A percentile compares a stretch with the other conserved stretches of the same genome.
phyloP scores from a whole-genome alignment of 2,113 vertebrate genomes.

The Arenaria interpres region DNA sequence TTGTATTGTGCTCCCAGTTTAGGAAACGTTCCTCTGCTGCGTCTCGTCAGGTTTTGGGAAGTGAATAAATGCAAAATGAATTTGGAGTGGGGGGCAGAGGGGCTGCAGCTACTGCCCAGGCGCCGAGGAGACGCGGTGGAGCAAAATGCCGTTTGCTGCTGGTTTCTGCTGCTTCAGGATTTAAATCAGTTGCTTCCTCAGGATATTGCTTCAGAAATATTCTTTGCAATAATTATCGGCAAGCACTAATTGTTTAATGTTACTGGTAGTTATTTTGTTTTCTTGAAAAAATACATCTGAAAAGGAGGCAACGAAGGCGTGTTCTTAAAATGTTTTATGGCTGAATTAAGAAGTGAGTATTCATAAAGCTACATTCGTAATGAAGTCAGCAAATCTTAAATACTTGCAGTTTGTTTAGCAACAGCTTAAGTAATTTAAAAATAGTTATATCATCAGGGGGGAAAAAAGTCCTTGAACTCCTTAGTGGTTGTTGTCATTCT shows the following conservation, averaged over 20 bases:
- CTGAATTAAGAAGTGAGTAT: neutral
- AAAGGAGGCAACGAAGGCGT: neutral
- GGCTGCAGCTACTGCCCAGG: neutral
- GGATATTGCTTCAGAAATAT: neutral
- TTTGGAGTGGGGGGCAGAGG: neutral
- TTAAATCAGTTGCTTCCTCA: neutral
- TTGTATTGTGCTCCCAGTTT: neutral
- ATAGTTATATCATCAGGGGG: rapidly evolving
- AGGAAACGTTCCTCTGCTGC: neutral
- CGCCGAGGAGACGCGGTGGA: neutral
- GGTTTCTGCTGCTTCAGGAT: neutral
- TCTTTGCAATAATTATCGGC: neutral
- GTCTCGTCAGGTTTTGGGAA: neutral
- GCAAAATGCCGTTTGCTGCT: neutral
- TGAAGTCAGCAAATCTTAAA: neutral
- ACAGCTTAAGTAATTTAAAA: neutral
- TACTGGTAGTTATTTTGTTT: neutral
- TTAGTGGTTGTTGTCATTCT: neutral
- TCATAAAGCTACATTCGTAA: neutral
- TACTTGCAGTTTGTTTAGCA: neutral
- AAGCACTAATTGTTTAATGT: neutral
- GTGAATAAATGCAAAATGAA: neutral
- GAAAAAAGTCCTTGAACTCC: neutral
- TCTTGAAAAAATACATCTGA: neutral
- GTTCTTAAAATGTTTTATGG: neutral